Evolutionary conservation across 92 coral and sea anemone genomes (phyloP).

Genomic region (Actinostola sp.): DNA sequence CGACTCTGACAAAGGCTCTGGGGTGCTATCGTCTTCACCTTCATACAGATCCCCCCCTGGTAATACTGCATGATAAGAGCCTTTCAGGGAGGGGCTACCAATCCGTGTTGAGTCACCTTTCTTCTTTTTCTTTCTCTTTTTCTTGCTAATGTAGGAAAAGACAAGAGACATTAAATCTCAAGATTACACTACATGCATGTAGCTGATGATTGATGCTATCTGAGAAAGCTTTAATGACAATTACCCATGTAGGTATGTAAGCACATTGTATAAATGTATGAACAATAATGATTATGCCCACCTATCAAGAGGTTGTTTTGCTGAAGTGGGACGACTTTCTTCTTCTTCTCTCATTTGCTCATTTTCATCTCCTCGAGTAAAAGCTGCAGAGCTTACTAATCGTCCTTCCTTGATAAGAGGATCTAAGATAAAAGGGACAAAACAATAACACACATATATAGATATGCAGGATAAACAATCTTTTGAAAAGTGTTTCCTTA

Average conservation of each 20-base stretch:
- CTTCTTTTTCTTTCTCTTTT: constrained; percentile 26
- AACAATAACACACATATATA: too few species aligned
- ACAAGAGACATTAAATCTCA: too few species aligned
- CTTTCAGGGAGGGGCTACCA: constrained; percentile 9
- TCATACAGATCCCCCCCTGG: constrained; percentile 48
- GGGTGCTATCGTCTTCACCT: constrained; percentile 70
- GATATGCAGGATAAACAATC: too few species aligned
- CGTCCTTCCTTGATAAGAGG: too few species aligned
- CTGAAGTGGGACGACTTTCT: background rate
- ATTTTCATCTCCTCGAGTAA: background rate
- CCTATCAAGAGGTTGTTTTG: background rate
- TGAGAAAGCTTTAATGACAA: too few species aligned
- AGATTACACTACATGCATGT: too few species aligned
- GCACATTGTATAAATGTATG: background rate
- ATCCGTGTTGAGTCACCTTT: constrained; percentile 11
- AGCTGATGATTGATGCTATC: too few species aligned
- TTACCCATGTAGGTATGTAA: too few species aligned
- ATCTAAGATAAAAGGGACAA: background rate
- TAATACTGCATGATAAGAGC: background rate
- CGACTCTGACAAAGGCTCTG: constrained; percentile 76
- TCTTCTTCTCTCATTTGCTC: background rate
- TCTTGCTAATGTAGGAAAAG: background rate
- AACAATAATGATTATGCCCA: background rate
- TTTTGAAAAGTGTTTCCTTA: too few species aligned
- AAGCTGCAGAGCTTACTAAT: too few species aligned